These are phyloP conservation scores for Pardalotus punctatus DNA, from an alignment of 2,113 vertebrate genomes.

Conservation along the genomic window DNA sequence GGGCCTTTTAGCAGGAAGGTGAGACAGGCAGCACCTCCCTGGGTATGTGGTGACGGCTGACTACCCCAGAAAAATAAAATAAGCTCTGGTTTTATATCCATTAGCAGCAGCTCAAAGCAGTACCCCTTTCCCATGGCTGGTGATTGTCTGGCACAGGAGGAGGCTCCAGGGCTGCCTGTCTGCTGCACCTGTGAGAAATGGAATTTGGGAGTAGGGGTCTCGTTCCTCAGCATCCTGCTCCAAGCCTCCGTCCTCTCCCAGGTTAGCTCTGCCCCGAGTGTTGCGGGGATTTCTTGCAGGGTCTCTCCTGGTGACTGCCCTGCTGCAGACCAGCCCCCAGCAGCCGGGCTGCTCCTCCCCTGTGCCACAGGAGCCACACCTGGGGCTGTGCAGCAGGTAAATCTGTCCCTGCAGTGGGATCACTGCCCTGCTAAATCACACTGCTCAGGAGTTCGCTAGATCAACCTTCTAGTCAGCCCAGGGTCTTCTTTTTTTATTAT, in stretches of 20 bases:
- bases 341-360: accelerated
- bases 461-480: slow-evolving; percentile 21
- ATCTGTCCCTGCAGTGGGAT: not conserved
- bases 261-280: not conserved
- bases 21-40: not conserved
- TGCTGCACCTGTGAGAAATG: not conserved
- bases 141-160: not conserved
- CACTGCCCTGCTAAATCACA: not conserved
- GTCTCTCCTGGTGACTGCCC: not conserved
- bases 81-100: not conserved
- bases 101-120: not conserved
- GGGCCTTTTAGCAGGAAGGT: not conserved
- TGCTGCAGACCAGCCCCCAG: not conserved
- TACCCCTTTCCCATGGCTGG: accelerated
- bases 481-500: slow-evolving; percentile 40
- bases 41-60: not conserved
- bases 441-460: slow-evolving; percentile 17
- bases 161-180: not conserved
- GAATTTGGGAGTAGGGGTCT: not conserved
- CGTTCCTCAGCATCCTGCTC: not conserved
- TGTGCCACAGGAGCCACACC: not conserved
- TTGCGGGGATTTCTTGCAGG: not conserved
- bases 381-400: not conserved
- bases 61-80: not conserved
- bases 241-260: accelerated